Conservation (phyloP, 2,888 invertebrate species). For the Harmothoe impar region DNA sequence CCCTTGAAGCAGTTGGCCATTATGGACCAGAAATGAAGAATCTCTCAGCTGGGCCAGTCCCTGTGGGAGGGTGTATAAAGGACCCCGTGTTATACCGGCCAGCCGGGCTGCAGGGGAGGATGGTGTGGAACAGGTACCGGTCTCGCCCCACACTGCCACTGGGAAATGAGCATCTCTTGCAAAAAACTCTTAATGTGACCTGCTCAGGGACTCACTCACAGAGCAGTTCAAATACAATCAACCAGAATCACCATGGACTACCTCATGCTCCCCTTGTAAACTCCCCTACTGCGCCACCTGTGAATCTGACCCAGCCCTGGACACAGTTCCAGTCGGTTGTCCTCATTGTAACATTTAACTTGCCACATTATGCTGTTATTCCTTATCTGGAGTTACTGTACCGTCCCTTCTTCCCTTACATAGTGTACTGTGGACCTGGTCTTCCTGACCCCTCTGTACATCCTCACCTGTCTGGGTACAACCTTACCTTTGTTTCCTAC, state of each 20-base stretch:
- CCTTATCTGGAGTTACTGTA: slow-evolving; percentile 70
- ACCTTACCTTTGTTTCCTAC: slow-evolving; percentile 68
- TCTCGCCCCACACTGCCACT: neutral
- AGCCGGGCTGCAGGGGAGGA: neutral
- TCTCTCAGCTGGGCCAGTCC: no score
- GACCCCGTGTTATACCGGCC: neutral
- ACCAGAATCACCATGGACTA: neutral
- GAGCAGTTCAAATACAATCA: neutral
- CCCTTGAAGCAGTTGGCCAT: neutral
- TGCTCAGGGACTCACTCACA: slow-evolving; percentile 60
- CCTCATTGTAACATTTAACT: slow-evolving; percentile 69
- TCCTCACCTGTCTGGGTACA: slow-evolving; percentile 63
- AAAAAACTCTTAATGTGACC: neutral
- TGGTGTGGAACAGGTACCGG: neutral
- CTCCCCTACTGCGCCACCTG: neutral
- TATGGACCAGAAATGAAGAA: neutral
- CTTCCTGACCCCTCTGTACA: slow-evolving; percentile 34
- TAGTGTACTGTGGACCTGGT: slow-evolving; percentile 71
- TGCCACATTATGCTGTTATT: slow-evolving; percentile 69
- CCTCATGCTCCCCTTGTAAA: neutral
- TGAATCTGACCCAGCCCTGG: slow-evolving; percentile 66
- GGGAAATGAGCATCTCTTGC: neutral
- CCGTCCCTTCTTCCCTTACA: slow-evolving; percentile 69
- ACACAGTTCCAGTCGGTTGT: slow-evolving; percentile 65
- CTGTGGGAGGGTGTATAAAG: neutral